These are phyloP conservation scores for Xiphophorus hellerii DNA, from an alignment of 2,113 vertebrate genomes.

Conservation along the genomic window DNA sequence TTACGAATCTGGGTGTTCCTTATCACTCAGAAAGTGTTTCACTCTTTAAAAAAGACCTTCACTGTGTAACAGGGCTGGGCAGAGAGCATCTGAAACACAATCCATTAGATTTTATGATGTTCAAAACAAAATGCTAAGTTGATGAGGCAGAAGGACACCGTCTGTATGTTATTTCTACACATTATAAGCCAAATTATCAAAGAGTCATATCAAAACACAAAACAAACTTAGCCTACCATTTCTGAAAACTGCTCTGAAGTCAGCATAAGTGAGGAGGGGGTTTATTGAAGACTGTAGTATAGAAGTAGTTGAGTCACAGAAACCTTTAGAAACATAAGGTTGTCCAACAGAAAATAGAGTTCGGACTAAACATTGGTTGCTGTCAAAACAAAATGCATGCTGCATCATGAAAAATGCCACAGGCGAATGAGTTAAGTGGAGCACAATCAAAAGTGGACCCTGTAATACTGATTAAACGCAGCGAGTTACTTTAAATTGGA, in stretches of 20 bases:
- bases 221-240: background rate
- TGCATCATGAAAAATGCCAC: background rate
- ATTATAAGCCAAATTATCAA: background rate
- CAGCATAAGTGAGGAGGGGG: background rate
- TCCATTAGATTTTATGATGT: background rate
- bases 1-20: background rate
- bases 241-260: background rate
- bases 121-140: background rate
- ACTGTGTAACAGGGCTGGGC: background rate
- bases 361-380: background rate
- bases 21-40: background rate
- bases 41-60: background rate
- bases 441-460: no score
- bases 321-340: background rate
- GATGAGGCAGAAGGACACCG: background rate
- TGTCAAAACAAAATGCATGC: background rate
- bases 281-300: background rate
- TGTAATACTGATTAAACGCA: background rate
- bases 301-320: background rate
- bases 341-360: background rate
- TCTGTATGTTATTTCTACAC: background rate
- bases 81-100: background rate
- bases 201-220: background rate
- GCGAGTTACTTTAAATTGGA: background rate
- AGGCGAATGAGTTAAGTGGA: background rate